Evolutionary conservation across 2,797 vertebrate species (phyloP), one percentile per base, ranked within the genome.

Genomic region (Syndactyla subalaris): DNA sequence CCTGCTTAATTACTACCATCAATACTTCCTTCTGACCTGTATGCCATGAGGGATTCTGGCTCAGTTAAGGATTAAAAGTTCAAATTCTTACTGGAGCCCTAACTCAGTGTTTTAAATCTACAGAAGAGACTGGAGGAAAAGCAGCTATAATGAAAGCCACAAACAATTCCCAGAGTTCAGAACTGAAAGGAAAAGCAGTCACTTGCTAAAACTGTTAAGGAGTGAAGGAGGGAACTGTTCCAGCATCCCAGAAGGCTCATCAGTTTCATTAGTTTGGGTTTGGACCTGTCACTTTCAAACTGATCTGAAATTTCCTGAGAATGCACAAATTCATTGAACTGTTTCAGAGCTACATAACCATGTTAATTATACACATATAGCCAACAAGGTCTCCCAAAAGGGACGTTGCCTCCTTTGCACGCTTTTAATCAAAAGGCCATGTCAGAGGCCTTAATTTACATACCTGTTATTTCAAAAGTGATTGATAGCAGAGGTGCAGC

Each of bases 401-500:
- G 84, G 81, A 75, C 0, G 0, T 19, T 27, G 41, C 46, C 67
- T 96, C 80, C 57, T 93, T 94, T 65, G 61, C 15, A 84, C 1
- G 12, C 26, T 92, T 96, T 70, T 89, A 78, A 93, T 52, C 49
- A 55, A 85, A 92, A 94, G 65, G 38, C 51, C 43, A 81, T 26
- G 30, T 91, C 54, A 59, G 87, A 84, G 85, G 72, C 97, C 92
- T 97, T 74, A 61, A 96, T 97, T 96, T 94, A 98, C 97, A 97
- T 98, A 99, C 98, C 98, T 99, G 98, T 98, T 96, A 99, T 98
- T 98, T 99, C 98, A 98, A 99, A 99, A 97, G 98, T 98, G 98
- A 99, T 98, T 77, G 98, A 99, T 95, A 99, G 98, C 94, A 99
- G 98, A 95, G 98, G 98, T 86, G 98, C 98, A 97, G 97, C 98